A percentile compares a stretch with the other conserved stretches of the same genome.
phyloP scores from a whole-genome alignment of 2,797 vertebrate species.

The Galaxias olidus region DNA sequence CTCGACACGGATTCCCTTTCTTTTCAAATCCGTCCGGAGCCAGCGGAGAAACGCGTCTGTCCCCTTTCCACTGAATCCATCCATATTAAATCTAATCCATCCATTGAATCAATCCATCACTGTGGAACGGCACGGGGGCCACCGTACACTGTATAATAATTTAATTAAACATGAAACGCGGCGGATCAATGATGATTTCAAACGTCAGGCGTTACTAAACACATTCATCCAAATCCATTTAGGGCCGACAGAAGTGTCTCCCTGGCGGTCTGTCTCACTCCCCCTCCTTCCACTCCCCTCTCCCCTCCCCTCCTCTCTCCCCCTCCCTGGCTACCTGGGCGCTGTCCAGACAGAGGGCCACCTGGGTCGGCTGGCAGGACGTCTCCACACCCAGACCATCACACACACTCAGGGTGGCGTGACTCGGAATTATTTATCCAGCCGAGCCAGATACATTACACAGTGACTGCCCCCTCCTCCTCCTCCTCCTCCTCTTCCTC shows the following conservation, averaged over 20 bases:
- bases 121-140: no score
- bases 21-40: no score
- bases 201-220: no score
- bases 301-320: conserved; percentile 15
- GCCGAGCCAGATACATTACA: conserved; percentile 56
- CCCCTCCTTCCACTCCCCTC: conserved; percentile 1
- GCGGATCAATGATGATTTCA: no score
- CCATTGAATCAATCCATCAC: no score
- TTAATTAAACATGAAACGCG: no score
- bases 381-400: conserved; percentile 52
- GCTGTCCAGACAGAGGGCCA: conserved; percentile 65
- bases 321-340: conserved; percentile 43
- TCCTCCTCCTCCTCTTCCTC: neutral
- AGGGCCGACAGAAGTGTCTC: no score
- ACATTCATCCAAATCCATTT: conserved; percentile 23
- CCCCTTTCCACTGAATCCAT: no score
- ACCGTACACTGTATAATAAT: no score
- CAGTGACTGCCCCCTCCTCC: conserved; percentile 16
- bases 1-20: no score
- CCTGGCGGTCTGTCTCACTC: neutral
- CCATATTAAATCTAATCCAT: no score
- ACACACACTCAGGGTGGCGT: conserved; percentile 43
- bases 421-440: conserved; percentile 63
- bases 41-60: no score
- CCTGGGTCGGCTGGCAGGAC: conserved; percentile 61